Percentiles rank a stretch among this genome's conserved stretches.
These are phyloP conservation scores for Oophaga sylvatica DNA, from an alignment of 2,797 vertebrate species.

Conservation along the genomic window DNA sequence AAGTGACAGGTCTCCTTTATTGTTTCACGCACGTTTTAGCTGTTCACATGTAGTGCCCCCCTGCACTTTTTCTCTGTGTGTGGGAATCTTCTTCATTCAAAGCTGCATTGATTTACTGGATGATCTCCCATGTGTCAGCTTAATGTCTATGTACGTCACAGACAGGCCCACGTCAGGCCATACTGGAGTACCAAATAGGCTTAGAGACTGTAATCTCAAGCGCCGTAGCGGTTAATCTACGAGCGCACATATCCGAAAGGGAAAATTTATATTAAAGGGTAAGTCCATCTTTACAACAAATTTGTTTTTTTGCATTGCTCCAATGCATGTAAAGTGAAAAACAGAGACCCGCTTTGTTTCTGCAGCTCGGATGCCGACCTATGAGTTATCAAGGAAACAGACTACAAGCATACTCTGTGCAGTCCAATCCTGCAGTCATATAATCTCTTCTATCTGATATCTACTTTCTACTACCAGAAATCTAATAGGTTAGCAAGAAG, in stretches of 20 bases:
- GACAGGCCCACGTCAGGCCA: no score
- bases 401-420: background rate
- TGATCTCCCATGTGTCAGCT: conserved; percentile 15
- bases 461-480: background rate
- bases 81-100: background rate
- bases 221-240: background rate
- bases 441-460: background rate
- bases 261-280: background rate
- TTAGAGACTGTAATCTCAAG: background rate
- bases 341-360: background rate
- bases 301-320: background rate
- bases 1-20: no score
- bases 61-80: background rate
- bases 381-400: background rate
- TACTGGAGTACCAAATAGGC: background rate
- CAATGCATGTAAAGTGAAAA: background rate
- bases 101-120: background rate
- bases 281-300: background rate
- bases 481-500: background rate
- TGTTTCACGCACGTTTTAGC: no score
- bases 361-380: background rate
- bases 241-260: background rate
- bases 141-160: conserved; percentile 4
- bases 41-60: background rate
- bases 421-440: background rate